Conservation (phyloP, 2,888 invertebrate genomes). For the Gasteruption jaculator region DNA sequence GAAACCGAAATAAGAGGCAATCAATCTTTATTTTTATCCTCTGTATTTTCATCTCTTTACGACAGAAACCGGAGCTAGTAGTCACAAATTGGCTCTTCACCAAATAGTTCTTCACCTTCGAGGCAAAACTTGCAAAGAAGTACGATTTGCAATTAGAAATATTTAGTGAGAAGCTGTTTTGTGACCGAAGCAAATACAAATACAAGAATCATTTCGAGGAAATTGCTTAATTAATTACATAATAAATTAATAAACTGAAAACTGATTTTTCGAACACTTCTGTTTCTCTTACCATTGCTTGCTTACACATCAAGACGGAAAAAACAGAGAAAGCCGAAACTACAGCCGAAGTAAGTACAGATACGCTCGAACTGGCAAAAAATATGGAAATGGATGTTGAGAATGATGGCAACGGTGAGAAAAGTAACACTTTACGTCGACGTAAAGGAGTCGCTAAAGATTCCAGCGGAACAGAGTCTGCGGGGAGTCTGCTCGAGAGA, state of each 20-base stretch:
- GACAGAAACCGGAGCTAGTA: too few relatives aligned
- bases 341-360: slow-evolving; percentile 49
- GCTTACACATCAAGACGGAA: slow-evolving; percentile 33
- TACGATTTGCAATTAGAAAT: too few relatives aligned
- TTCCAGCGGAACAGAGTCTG: slow-evolving; percentile 15
- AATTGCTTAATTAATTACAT: not conserved
- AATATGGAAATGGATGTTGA: too few relatives aligned
- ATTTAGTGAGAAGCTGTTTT: too few relatives aligned
- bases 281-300: not conserved
- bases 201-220: not conserved
- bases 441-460: slow-evolving; percentile 31
- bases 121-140: too few relatives aligned
- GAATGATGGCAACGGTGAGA: slow-evolving; percentile 26
- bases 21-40: too few relatives aligned
- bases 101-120: too few relatives aligned
- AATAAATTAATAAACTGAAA: slow-evolving; percentile 5
- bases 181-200: too few relatives aligned
- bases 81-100: too few relatives aligned
- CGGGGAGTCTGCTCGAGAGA: slow-evolving; percentile 6
- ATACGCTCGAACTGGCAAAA: slow-evolving; percentile 34
- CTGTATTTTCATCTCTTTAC: too few relatives aligned
- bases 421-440: slow-evolving; percentile 39
- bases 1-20: too few relatives aligned
- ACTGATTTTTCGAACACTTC: not conserved
- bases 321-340: slow-evolving; percentile 41